Base-by-base conservation (phyloP, 2,888 invertebrate genomes). In the Chrysolina americana region DNA sequence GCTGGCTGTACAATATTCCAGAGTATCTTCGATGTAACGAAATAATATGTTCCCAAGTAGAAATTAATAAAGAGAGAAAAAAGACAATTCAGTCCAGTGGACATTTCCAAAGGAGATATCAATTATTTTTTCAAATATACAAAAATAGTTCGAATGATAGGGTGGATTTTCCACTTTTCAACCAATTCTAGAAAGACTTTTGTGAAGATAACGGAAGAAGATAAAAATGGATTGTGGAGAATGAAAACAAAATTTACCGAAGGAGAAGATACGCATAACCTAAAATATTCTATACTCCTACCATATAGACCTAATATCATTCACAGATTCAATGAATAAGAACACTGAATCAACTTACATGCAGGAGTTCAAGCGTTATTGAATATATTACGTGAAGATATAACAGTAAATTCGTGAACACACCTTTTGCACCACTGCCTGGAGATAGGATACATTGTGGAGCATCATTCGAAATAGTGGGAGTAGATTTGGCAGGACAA, bases 401-500 rank as follows among this genome's bases (percentile, higher is more conserved):
- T 15, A 50, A 50, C 9, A 66, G 66, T 50, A 50, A 66, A 66
- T 28, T 50, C 4, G 53, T 21, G 1, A 50, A 66, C 1, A 50
- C 66, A 28, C 50, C 66, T 9, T 28, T 50, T 21, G 66, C 66
- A 48, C 50, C 66, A 50, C 23, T 66, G 23, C 66, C 50, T 8
- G 28, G 15, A 66, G 53, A 66, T 13, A 50, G 63, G 17, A 50
- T 65, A 47, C 28, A 65, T 47, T 8, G 17, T 19, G 28, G 13
- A 44, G 23, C 48, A 63, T 8, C 63, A 13, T 63, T 36, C 63
- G 63, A 63, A 17, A 63, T 63, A 41, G 21, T 36, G 2, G 56
- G 68, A 21, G 17, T 68, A 0, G 68, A 59, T 44, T 68, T 48
- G 21, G 59, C 68, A 2, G 59, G 68, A 11, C 68, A 59, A 11